phyloP scores from a whole-genome alignment of 1,140 invertebrate species.

The Acyrthosiphon pisum region DNA sequence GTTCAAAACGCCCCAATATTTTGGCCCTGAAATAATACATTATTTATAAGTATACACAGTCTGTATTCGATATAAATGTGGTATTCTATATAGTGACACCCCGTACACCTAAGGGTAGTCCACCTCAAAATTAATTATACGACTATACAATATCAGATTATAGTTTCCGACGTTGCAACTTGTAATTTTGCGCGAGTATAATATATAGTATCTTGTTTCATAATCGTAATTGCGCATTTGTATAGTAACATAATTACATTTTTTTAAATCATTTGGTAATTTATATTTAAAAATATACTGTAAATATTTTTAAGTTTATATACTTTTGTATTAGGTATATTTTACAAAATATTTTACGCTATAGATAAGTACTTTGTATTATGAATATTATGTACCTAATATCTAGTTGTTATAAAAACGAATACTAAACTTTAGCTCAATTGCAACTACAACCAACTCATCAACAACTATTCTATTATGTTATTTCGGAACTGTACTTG shows the following conservation, averaged over 20 bases:
- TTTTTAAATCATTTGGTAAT: background rate
- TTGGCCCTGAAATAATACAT: slow-evolving; percentile 75
- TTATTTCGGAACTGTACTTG: background rate
- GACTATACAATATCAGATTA: background rate
- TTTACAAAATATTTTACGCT: background rate
- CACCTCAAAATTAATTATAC: background rate
- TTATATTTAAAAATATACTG: background rate
- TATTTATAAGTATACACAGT: slow-evolving; percentile 26
- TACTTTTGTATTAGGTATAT: background rate
- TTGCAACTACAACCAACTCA: background rate
- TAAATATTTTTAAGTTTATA: background rate
- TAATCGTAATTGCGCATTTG: background rate
- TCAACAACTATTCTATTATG: background rate
- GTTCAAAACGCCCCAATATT: slow-evolving; percentile 96
- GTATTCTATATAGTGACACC: background rate
- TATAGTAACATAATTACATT: background rate
- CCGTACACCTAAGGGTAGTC: background rate
- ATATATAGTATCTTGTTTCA: background rate
- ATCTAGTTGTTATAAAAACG: background rate
- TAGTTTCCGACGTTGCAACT: background rate
- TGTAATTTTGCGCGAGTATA: background rate
- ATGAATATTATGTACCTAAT: background rate
- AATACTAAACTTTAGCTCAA: background rate
- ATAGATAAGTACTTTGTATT: background rate
- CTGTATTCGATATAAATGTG: background rate